These are phyloP conservation scores for Smithornis capensis DNA, from an alignment of 2,113 vertebrate genomes.

Conservation along the genomic window DNA sequence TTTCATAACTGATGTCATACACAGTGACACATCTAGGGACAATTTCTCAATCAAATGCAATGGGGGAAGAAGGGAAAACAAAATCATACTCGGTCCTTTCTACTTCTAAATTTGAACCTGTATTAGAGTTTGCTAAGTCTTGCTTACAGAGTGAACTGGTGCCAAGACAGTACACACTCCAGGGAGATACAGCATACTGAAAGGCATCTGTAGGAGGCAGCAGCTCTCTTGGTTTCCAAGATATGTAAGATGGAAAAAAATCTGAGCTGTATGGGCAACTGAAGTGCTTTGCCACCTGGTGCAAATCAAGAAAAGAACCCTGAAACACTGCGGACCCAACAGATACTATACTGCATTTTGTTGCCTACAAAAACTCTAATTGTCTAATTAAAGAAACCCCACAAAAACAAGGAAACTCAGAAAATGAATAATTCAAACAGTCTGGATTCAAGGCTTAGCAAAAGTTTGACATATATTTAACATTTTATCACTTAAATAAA, in stretches of 20 bases:
- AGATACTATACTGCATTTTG: slow-evolving; percentile 26
- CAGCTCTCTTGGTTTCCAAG: slow-evolving; percentile 56
- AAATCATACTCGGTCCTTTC: background rate
- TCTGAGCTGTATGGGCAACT: slow-evolving; percentile 57
- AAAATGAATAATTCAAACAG: background rate
- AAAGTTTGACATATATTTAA: background rate
- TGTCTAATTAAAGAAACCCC: background rate
- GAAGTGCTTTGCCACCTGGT: slow-evolving; percentile 62
- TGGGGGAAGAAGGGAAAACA: background rate
- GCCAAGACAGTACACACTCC: slow-evolving; percentile 61
- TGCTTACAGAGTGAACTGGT: slow-evolving; percentile 61
- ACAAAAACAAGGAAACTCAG: background rate
- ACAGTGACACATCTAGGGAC: background rate
- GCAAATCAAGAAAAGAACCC: slow-evolving; percentile 66
- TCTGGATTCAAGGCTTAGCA: background rate
- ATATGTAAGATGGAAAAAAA: slow-evolving; percentile 61
- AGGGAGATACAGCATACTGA: slow-evolving; percentile 58
- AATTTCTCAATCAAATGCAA: background rate
- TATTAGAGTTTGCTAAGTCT: slow-evolving; percentile 52
- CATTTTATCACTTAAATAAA: background rate
- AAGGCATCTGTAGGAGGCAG: slow-evolving; percentile 54
- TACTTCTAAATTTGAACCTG: slow-evolving; percentile 44
- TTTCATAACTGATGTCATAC: background rate
- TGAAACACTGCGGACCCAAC: slow-evolving; percentile 39
- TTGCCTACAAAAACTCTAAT: slow-evolving; percentile 13